Base-by-base conservation (phyloP, 2,113 vertebrate species). In the Willisornis vidua region DNA sequence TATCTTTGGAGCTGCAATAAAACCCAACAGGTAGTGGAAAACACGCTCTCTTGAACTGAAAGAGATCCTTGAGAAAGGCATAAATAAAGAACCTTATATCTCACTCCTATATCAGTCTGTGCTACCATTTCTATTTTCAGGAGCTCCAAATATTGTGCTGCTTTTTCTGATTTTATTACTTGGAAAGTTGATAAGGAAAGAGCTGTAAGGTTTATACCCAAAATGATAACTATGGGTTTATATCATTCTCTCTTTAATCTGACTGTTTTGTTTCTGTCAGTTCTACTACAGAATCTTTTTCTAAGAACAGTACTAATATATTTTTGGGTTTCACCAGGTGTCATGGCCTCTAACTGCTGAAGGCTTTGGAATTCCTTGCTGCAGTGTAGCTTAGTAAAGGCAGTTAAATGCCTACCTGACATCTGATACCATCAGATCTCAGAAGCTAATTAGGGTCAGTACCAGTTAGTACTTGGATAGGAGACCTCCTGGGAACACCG, bases 141-240 rank as follows among this genome's bases (percentile, higher is more conserved):
- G 3, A 89, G 6, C 19, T 72, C 15, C 41, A 79, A 86, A 92
- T 68, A 25, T 68, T 72, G 13, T 63, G 19, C 33, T 89, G 67
- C 24, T 76, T 84, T 93, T 83, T 54, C 18, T 67, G 65, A 43
- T 78, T 91, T 92, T 94, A 90, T 84, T 85, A 82, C 45, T 81
- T 90, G 9, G 33, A 84, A 85, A 71, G 22, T 15, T 78, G 74
- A 86, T 85, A 95, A 96, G 49, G n/a, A 94, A 92, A 70, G 20
- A 93, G 29, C 31, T 54, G 16, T 16, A 85, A 95, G 82, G 15
- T 65, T 90, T 82, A 85, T 81, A 67, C 3, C 7, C 85, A 73
- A 87, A 93, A 72, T 83, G 3, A 78, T 61, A 89, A 62, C 37
- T 59, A 41, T 1, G 3, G 22, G 4, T 84, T 95, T 87, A 8